A percentile compares a stretch with the other conserved stretches of the same genome.
Conservation (phyloP, 2,888 invertebrate species). For the Phoronis australis region DNA sequence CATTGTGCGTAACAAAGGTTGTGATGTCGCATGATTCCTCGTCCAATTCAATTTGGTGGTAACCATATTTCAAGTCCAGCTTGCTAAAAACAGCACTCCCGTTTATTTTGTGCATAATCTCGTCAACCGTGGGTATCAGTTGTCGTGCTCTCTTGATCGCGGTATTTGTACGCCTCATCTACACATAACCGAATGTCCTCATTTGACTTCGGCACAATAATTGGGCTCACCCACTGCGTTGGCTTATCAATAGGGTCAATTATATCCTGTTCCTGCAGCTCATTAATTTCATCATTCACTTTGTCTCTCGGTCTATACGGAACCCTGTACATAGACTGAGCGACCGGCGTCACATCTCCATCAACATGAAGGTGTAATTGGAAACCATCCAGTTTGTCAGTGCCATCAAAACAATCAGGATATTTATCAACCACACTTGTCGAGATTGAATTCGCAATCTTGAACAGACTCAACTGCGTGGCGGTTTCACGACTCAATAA, state of each 20-base stretch:
- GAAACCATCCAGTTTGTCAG: no score
- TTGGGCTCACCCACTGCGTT: no score
- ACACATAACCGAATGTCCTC: constrained; percentile 10
- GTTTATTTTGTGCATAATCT: constrained; percentile 15
- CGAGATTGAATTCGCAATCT: no score
- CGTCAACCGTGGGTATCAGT: constrained; percentile 15
- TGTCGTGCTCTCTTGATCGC: constrained; percentile 15
- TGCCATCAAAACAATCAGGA: no score
- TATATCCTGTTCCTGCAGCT: background rate
- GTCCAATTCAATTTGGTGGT: constrained; percentile 21
- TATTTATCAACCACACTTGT: no score
- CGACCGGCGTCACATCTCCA: background rate
- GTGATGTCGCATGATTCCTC: constrained; percentile 22
- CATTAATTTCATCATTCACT: background rate
- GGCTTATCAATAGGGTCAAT: background rate
- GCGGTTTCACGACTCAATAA: constrained; percentile 2
- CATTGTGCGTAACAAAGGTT: constrained; percentile 22
- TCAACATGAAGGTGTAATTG: no score
- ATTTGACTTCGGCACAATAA: constrained; percentile 9
- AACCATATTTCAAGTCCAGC: constrained; percentile 23
- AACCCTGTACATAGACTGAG: background rate
- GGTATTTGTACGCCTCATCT: constrained; percentile 15
- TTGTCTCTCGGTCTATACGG: background rate
- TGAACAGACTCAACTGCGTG: background rate
- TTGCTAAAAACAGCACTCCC: constrained; percentile 19